Conservation (phyloP, 2,888 invertebrate genomes). For the Ischnus inquisitorius region DNA sequence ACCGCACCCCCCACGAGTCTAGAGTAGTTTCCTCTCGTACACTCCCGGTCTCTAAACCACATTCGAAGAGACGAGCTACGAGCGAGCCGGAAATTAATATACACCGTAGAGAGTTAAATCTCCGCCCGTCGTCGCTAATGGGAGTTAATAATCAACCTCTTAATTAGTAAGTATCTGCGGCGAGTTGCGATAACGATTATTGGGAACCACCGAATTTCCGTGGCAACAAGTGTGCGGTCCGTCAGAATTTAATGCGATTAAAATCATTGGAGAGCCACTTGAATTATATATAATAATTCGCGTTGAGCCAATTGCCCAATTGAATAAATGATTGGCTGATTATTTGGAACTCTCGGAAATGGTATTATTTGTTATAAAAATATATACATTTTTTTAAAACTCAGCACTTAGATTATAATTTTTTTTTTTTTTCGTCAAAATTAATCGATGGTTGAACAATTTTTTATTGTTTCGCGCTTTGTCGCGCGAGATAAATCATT, state of each 20-base stretch:
- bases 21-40: slow-evolving; percentile 34
- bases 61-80: slow-evolving; percentile 29
- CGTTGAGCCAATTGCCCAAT: neutral
- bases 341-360: neutral
- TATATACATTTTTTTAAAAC: too few species aligned
- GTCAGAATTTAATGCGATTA: neutral
- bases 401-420: too few species aligned
- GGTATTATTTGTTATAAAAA: too few species aligned
- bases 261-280: neutral
- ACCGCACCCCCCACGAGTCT: neutral
- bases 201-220: neutral
- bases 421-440: neutral
- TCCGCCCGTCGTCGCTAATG: slow-evolving; percentile 35
- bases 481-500: neutral
- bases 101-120: slow-evolving; percentile 55
- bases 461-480: too few species aligned
- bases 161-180: slow-evolving; percentile 43
- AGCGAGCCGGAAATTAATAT: slow-evolving; percentile 62
- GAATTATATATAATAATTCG: neutral
- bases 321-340: neutral
- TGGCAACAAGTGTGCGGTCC: slow-evolving; percentile 20
- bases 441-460: neutral
- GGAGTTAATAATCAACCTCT: slow-evolving; percentile 53
- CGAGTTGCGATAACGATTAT: slow-evolving; percentile 32
- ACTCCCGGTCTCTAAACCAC: slow-evolving; percentile 11